These are phyloP conservation scores for Pasiphila rectangulata DNA, from an alignment of 2,888 invertebrate genomes.

Conservation along the genomic window DNA sequence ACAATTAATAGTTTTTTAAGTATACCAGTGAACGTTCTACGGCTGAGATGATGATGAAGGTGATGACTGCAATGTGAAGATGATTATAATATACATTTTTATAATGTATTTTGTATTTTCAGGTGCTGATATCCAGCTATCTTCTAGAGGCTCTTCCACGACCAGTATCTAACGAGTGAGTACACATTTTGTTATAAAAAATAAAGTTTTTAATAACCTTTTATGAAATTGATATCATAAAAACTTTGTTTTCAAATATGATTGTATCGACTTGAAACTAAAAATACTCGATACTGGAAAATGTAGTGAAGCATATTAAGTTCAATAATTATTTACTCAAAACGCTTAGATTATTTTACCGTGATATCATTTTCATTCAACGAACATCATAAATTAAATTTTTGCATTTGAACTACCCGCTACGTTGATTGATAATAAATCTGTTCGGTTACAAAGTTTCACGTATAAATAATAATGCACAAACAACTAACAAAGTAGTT, in stretches of 20 bases:
- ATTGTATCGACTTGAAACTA: no score
- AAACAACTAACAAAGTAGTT: conserved; percentile 50
- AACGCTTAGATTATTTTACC: no score
- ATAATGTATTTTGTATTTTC: conserved; percentile 38
- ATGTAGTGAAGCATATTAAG: no score
- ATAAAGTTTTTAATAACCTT: neutral
- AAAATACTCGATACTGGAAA: no score
- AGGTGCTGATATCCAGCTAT: conserved; percentile 52
- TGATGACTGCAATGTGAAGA: no score
- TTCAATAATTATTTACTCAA: no score
- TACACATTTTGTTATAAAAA: conserved; percentile 10
- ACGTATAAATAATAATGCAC: conserved; percentile 33
- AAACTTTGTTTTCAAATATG: no score
- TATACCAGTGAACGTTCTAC: no score
- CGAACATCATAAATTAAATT: neutral
- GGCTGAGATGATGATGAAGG: no score
- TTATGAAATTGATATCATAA: conserved; percentile 17
- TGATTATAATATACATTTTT: no score
- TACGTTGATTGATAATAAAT: neutral
- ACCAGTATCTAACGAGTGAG: conserved; percentile 64
- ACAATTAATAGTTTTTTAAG: neutral
- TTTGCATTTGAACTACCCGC: neutral
- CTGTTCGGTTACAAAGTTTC: neutral
- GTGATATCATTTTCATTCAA: conserved; percentile 16
- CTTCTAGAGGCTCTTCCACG: conserved; percentile 49